Evolutionary conservation across 2,888 invertebrate species (phyloP).

Genomic region (Seira sanloemensis): DNA sequence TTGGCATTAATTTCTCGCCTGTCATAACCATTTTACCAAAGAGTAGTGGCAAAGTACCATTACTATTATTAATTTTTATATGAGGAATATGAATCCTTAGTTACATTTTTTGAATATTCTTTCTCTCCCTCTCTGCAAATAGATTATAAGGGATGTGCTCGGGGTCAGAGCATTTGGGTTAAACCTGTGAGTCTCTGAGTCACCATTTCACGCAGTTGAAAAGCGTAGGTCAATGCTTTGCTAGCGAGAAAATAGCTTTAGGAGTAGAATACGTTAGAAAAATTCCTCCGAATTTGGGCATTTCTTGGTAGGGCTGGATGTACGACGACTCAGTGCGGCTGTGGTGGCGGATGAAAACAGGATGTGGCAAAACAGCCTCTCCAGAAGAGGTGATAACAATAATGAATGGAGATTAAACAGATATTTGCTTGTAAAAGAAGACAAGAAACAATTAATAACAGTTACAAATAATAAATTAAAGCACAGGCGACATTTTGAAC

Average conservation of each 20-base stretch:
- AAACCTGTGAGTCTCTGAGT: not conserved
- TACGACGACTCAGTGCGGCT: not conserved
- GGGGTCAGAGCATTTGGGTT: not conserved
- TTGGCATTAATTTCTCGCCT: conserved; percentile 63
- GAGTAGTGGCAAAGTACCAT: conserved; percentile 36
- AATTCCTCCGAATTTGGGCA: too few relatives aligned
- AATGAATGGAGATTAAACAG: too few relatives aligned
- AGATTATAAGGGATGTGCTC: not conserved
- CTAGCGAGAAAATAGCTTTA: too few relatives aligned
- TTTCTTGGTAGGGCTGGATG: not conserved
- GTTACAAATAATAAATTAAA: too few relatives aligned
- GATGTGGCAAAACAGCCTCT: not conserved
- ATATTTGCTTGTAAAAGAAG: too few relatives aligned
- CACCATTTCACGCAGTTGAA: not conserved
- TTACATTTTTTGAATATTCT: too few relatives aligned
- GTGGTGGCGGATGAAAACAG: not conserved
- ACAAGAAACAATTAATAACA: too few relatives aligned
- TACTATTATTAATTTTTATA: conserved; percentile 25
- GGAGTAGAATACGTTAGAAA: too few relatives aligned
- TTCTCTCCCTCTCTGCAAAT: not conserved
- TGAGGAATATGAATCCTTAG: too few relatives aligned
- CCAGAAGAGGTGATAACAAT: too few relatives aligned
- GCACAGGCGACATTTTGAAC: too few relatives aligned
- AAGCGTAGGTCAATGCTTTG: not conserved
- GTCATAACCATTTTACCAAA: conserved; percentile 61